Evolutionary conservation across 2,797 vertebrate genomes (phyloP).

Genomic region (Petrocephalus sullivani): DNA sequence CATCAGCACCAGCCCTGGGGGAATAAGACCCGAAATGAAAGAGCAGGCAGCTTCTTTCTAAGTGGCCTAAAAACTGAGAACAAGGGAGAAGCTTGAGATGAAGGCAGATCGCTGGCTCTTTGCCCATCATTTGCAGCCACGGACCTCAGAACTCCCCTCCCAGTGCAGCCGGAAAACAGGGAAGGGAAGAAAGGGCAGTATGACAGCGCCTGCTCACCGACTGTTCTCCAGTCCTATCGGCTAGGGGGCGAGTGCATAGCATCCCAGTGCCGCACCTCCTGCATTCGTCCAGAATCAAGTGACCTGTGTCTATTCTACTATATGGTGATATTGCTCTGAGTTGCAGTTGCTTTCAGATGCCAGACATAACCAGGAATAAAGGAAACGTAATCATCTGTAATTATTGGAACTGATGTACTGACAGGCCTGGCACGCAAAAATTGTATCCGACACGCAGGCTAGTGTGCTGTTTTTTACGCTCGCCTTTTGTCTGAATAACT

Average conservation of each 20-base stretch:
- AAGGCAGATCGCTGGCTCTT: conserved; percentile 33
- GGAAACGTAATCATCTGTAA: not conserved
- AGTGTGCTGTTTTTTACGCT: not conserved
- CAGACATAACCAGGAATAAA: not conserved
- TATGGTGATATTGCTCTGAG: not conserved
- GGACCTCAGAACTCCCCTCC: conserved; percentile 1
- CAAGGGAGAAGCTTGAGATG: conserved; percentile 12
- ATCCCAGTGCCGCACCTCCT: not conserved
- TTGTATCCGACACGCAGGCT: not conserved
- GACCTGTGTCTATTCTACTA: not conserved
- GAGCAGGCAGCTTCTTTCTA: conserved; percentile 42
- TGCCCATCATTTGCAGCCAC: conserved; percentile 31
- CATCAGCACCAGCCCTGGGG: conserved; percentile 56
- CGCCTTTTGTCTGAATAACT: not conserved
- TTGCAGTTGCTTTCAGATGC: conserved; percentile 10
- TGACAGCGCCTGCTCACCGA: conserved; percentile 14
- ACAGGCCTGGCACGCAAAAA: not conserved
- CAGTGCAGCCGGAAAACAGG: not conserved
- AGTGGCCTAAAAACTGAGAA: conserved; percentile 31
- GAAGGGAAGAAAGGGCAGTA: not conserved
- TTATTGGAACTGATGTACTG: not conserved
- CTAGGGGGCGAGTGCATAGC: not conserved
- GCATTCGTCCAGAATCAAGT: conserved; percentile 24
- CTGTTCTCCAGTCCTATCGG: conserved; percentile 32
- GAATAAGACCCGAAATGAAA: conserved; percentile 43